A percentile compares a stretch with the other conserved stretches of the same genome.
Evolutionary conservation across 1,140 invertebrate species (phyloP).

Genomic region (Drosophila bocqueti): DNA sequence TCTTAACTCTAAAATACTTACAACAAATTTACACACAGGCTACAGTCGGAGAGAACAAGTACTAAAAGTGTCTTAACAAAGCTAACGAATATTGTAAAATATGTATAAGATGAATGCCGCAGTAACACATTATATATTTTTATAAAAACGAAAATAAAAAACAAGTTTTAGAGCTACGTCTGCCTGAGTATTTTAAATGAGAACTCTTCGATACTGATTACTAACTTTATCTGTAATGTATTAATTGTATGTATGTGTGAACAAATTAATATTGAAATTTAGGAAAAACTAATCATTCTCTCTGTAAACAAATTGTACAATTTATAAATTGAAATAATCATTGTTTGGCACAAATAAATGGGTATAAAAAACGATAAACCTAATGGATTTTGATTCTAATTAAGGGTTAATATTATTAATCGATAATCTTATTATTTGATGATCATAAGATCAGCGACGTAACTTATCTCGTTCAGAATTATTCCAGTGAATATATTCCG

Average conservation of each 20-base stretch:
- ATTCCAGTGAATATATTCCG: background rate
- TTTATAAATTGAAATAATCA: conserved; percentile 13
- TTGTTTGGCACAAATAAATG: conserved; percentile 47
- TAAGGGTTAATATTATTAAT: background rate
- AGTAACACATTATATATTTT: conserved; percentile 40
- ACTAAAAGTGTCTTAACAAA: conserved; percentile 52
- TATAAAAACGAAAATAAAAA: conserved; percentile 18
- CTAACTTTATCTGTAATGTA: conserved; percentile 5
- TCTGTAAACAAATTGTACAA: conserved; percentile 16
- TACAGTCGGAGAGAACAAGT: conserved; percentile 30
- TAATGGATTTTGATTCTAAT: background rate
- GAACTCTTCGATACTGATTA: conserved; percentile 12
- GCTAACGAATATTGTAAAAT: conserved; percentile 48
- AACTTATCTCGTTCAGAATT: background rate
- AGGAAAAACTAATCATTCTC: background rate
- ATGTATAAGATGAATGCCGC: conserved; percentile 17
- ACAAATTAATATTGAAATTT: background rate
- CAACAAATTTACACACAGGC: conserved; percentile 18
- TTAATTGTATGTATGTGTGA: conserved; percentile 22
- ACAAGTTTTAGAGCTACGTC: conserved; percentile 35
- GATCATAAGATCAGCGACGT: background rate
- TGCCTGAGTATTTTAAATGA: conserved; percentile 43
- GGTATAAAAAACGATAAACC: conserved; percentile 25
- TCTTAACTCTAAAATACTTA: conserved; percentile 12
- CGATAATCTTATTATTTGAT: background rate